A percentile compares a stretch with the other conserved stretches of the same genome.
phyloP scores from a whole-genome alignment of 2,113 vertebrate species.

The Halichoeres trimaculatus region DNA sequence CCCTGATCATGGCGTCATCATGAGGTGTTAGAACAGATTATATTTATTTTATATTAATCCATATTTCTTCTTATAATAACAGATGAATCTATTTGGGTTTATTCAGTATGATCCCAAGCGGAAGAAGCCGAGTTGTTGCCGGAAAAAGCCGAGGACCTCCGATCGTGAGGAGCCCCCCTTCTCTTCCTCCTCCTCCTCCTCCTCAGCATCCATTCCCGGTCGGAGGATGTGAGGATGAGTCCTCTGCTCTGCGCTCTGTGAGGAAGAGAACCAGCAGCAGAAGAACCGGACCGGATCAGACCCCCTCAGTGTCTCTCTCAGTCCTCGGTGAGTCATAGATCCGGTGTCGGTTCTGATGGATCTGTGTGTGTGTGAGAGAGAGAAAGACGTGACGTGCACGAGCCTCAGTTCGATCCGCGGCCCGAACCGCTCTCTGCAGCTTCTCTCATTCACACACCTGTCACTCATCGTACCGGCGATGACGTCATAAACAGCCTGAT shows the following conservation, averaged over 20 bases:
- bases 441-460: neutral
- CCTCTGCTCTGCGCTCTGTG: conserved; percentile 8
- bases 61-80: too few species aligned
- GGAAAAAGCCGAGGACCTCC: neutral
- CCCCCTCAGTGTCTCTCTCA: neutral
- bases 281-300: neutral
- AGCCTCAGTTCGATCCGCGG: conserved; percentile 11
- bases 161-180: neutral
- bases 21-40: too few species aligned
- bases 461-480: neutral
- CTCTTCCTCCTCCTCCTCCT: neutral
- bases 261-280: conserved; percentile 6
- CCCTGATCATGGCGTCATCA: too few species aligned
- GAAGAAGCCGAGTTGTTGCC: too few species aligned
- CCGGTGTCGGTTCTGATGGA: neutral
- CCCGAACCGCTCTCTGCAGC: conserved; percentile 6
- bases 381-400: neutral
- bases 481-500: conserved; percentile 23
- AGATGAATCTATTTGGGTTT: too few species aligned
- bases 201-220: conserved; percentile 9
- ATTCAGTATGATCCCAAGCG: too few species aligned
- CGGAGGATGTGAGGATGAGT: conserved; percentile 8
- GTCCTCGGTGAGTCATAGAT: conserved; percentile 35
- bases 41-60: too few species aligned
- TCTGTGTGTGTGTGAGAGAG: neutral